These are phyloP conservation scores for Hypena proboscidalis DNA, from an alignment of 2,888 invertebrate species.

Conservation along the genomic window DNA sequence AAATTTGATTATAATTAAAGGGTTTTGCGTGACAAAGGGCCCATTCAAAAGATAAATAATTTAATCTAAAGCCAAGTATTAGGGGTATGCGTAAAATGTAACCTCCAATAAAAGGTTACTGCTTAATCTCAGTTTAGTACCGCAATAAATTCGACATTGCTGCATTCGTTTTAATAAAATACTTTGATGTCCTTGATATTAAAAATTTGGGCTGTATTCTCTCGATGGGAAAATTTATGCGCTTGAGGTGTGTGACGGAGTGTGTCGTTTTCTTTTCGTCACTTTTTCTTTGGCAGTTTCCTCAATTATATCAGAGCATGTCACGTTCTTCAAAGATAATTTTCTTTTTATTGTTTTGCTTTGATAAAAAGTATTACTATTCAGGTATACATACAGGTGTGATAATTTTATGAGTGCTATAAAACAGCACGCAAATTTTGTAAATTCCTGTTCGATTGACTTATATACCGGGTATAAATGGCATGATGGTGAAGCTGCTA, in stretches of 20 bases:
- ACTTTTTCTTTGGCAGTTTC: too few species aligned
- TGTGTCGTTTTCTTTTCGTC: too few species aligned
- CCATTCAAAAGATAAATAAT: conserved; percentile 40
- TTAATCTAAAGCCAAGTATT: conserved; percentile 29
- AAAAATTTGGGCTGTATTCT: conserved; percentile 29
- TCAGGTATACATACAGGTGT: too few species aligned
- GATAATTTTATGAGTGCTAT: too few species aligned
- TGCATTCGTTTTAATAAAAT: conserved; percentile 67
- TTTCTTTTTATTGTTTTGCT: too few species aligned
- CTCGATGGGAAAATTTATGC: conserved; percentile 18
- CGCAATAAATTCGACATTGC: conserved; percentile 62
- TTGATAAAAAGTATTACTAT: too few species aligned
- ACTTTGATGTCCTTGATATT: conserved; percentile 58
- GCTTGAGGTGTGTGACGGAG: background rate
- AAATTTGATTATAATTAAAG: conserved; percentile 33
- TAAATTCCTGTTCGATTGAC: too few species aligned
- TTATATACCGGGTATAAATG: too few species aligned
- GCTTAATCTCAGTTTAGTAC: conserved; percentile 68
- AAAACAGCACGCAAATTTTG: too few species aligned
- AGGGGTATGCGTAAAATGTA: conserved; percentile 59
- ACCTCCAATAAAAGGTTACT: conserved; percentile 65
- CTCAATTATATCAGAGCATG: too few species aligned
- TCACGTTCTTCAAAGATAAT: too few species aligned
- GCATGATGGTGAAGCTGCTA: too few species aligned
- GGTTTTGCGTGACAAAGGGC: conserved; percentile 32